A percentile compares a stretch with the other conserved stretches of the same genome.
Conservation (phyloP, 2,797 vertebrate species). For the Champsocephalus esox region DNA sequence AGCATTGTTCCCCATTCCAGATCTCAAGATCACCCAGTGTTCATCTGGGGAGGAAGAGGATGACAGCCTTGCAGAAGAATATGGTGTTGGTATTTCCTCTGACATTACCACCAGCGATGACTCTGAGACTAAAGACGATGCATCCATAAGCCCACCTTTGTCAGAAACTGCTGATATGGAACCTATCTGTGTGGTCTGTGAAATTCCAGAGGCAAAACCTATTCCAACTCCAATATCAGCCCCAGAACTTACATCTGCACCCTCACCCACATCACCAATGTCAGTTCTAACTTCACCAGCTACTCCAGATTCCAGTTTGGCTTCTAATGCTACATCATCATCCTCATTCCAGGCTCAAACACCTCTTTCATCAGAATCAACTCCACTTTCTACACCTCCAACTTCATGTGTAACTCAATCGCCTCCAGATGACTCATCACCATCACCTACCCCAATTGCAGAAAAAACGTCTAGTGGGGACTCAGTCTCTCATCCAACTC, state of each 20-base stretch:
- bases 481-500: slow-evolving; percentile 15
- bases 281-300: slow-evolving; percentile 79
- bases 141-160: slow-evolving; percentile 58
- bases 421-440: slow-evolving; percentile 43
- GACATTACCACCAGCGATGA: slow-evolving; percentile 83
- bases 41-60: slow-evolving; percentile 96
- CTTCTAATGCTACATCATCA: slow-evolving; percentile 79
- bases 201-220: slow-evolving; percentile 80
- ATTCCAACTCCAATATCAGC: slow-evolving; percentile 77
- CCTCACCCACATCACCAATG: slow-evolving; percentile 73
- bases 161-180: slow-evolving; percentile 74
- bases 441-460: slow-evolving; percentile 37
- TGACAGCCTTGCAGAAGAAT: slow-evolving; percentile 89
- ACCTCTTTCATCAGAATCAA: slow-evolving; percentile 79
- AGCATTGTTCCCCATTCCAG: slow-evolving; percentile 93
- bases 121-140: slow-evolving; percentile 73
- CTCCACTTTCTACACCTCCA: slow-evolving; percentile 75
- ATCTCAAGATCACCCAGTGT: slow-evolving; percentile 98
- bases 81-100: slow-evolving; percentile 77
- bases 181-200: slow-evolving; percentile 80
- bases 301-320: slow-evolving; percentile 79
- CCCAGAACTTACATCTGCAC: slow-evolving; percentile 77
- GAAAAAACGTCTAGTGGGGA: slow-evolving; percentile 18
- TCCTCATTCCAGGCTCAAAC: slow-evolving; percentile 76
- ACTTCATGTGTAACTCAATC: slow-evolving; percentile 57